A percentile compares a stretch with the other conserved stretches of the same genome.
These are phyloP conservation scores for Callimorpha dominula DNA, from an alignment of 2,888 invertebrate genomes.

Conservation along the genomic window DNA sequence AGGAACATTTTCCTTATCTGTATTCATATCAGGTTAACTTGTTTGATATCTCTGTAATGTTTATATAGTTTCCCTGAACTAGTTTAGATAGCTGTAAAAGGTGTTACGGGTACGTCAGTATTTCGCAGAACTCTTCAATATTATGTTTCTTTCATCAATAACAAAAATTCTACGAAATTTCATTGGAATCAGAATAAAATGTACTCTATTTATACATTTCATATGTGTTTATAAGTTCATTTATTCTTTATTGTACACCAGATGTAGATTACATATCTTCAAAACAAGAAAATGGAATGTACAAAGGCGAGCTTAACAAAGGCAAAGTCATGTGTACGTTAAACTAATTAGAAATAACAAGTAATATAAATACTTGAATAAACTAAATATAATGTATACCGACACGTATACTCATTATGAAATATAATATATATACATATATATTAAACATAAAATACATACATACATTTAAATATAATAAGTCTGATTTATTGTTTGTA, in stretches of 20 bases:
- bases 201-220: not conserved
- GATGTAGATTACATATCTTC: too few relatives aligned
- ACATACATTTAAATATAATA: too few relatives aligned
- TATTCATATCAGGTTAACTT: constrained; percentile 26
- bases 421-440: too few relatives aligned
- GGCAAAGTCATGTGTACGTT: too few relatives aligned
- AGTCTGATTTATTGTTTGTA: too few relatives aligned
- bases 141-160: not conserved
- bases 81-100: constrained; percentile 4
- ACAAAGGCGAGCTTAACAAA: too few relatives aligned
- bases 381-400: too few relatives aligned
- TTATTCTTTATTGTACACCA: not conserved
- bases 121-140: constrained; percentile 4
- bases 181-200: not conserved
- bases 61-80: constrained; percentile 28
- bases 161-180: not conserved
- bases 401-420: too few relatives aligned
- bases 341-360: too few relatives aligned
- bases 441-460: too few relatives aligned
- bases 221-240: not conserved
- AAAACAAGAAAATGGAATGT: too few relatives aligned
- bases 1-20: constrained; percentile 19
- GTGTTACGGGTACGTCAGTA: not conserved
- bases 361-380: too few relatives aligned
- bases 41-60: constrained; percentile 34